phyloP scores from a whole-genome alignment of 2,888 invertebrate species.

The Euspilapteryx auroguttella region DNA sequence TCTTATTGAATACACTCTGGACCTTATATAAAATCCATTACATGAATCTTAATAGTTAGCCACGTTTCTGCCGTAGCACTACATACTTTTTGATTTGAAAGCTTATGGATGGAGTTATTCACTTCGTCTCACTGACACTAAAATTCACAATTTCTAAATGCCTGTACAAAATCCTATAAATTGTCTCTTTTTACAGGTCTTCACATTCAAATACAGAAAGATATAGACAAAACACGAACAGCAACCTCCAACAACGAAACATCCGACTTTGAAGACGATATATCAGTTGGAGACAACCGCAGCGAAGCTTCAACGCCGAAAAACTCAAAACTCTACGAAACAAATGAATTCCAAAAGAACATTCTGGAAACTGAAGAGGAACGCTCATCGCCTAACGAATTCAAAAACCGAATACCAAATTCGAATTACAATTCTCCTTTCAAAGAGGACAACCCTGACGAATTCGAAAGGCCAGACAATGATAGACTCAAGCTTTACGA shows the following conservation, averaged over 20 bases:
- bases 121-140: no score
- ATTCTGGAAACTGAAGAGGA: slow-evolving; percentile 19
- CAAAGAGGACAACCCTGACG: slow-evolving; percentile 36
- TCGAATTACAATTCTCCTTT: slow-evolving; percentile 34
- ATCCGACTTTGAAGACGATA: slow-evolving; percentile 40
- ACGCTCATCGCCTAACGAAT: slow-evolving; percentile 26
- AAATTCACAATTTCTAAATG: no score
- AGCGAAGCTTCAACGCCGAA: slow-evolving; percentile 37
- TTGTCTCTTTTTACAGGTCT: no score
- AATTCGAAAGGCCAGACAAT: slow-evolving; percentile 25
- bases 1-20: no score
- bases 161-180: no score
- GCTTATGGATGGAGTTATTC: no score
- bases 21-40: no score
- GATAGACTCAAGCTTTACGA: slow-evolving; percentile 41
- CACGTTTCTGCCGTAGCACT: no score
- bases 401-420: slow-evolving; percentile 24
- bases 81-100: no score
- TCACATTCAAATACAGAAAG: no score
- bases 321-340: slow-evolving; percentile 14
- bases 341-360: slow-evolving; percentile 17
- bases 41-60: no score
- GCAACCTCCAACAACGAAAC: no score
- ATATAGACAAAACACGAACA: slow-evolving; percentile 13
- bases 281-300: slow-evolving; percentile 46